Conservation (phyloP, 2,113 vertebrate species). For the Phalacrocorax pelagicus region DNA sequence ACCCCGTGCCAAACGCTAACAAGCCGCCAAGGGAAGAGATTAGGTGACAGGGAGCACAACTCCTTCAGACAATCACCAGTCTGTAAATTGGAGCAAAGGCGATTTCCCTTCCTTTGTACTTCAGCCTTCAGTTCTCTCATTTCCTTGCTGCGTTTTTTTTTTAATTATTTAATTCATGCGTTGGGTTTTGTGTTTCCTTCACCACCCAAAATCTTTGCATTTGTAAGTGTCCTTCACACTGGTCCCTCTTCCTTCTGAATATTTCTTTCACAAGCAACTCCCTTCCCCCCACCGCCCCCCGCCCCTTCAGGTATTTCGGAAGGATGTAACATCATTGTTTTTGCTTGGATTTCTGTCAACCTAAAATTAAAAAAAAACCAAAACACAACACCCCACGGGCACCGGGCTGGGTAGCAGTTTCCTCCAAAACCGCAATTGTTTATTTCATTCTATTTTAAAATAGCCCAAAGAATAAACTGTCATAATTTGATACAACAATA, state of each 20-base stretch:
- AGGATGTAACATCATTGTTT: not conserved
- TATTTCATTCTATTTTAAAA: constrained; percentile 44
- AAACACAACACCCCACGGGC: not conserved
- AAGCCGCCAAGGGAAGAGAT: constrained; percentile 96
- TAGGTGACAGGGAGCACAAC: constrained; percentile 74
- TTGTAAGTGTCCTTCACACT: not conserved
- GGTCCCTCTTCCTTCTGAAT: not conserved
- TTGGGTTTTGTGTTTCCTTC: not conserved
- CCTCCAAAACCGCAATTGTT: not conserved
- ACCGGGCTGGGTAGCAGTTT: not conserved
- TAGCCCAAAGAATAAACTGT: constrained; percentile 42
- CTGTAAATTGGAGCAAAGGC: constrained; percentile 74
- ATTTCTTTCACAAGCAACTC: not conserved
- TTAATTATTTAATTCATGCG: not conserved
- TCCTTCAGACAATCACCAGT: constrained; percentile 77
- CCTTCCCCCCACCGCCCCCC: not conserved
- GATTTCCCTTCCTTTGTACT: constrained; percentile 65
- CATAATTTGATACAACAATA: constrained; percentile 54
- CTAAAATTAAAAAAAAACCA: not conserved
- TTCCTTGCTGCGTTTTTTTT: not conserved
- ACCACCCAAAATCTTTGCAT: not conserved
- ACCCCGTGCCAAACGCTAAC: constrained; percentile 88
- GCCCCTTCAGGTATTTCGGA: not conserved
- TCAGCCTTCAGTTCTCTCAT: constrained; percentile 8
- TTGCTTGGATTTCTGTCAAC: constrained; percentile 3